Conservation (phyloP, 2,113 vertebrate species). For the Actinemys pallida region DNA sequence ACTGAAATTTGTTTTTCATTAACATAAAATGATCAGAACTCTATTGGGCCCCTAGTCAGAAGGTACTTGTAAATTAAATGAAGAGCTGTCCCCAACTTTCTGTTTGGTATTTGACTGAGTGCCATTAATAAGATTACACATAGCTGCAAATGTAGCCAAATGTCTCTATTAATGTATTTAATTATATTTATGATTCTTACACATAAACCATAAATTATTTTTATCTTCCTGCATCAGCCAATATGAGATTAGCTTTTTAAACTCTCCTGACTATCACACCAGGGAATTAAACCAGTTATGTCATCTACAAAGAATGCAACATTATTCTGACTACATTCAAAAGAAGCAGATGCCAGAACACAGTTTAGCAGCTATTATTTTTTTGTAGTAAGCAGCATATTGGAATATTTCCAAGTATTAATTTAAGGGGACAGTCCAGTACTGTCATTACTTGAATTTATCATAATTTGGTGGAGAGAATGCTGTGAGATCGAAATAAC, state of each 20-base stretch:
- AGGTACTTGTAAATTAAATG: conserved; percentile 59
- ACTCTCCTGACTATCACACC: not conserved
- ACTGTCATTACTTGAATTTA: not conserved
- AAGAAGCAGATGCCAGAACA: not conserved
- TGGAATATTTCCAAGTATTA: not conserved
- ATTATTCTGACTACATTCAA: not conserved
- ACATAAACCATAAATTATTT: conserved; percentile 38
- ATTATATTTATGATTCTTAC: conserved; percentile 56
- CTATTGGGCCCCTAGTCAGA: conserved; percentile 21
- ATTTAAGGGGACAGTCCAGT: not conserved
- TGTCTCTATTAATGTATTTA: conserved; percentile 41
- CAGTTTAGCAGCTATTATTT: not conserved
- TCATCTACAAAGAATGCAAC: not conserved
- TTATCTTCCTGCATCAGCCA: conserved; percentile 18
- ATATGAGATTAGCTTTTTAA: conserved; percentile 28
- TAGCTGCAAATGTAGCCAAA: conserved; percentile 51
- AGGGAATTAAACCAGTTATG: conserved; percentile 12
- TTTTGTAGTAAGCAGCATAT: not conserved
- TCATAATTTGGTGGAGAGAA: not conserved
- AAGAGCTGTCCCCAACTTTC: conserved; percentile 60
- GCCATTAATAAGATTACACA: conserved; percentile 62
- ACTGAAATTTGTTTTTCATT: conserved; percentile 68
- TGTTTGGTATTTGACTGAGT: conserved; percentile 56
- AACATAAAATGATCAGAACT: conserved; percentile 64
- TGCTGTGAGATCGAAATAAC: not conserved